Base-by-base conservation (phyloP, 2,113 vertebrate species). In the Microtus oregoni region DNA sequence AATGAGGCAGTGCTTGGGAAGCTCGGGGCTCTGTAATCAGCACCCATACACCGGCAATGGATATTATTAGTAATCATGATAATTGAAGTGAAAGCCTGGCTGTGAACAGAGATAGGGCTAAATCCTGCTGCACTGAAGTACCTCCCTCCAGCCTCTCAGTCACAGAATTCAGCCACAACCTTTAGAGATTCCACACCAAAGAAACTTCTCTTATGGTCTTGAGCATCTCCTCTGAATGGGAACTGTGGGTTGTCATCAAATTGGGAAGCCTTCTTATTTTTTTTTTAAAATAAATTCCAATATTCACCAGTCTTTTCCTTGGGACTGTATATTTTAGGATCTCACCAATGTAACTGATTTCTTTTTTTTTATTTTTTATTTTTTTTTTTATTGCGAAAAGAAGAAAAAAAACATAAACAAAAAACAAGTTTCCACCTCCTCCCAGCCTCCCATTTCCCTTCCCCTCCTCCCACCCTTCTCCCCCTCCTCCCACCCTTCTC, bases 261-360 rank as follows among this genome's bases (percentile, higher is more conserved):
- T 52, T 55, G 6, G 26, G 72, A 73, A 68, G 58, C 4, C 55
- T 50, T 96, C 77, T 38, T 19, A 50, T n/a, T 89, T 86, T 77
- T 41, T 86, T 94, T 58, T 55, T 17, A 55, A 55, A 50, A 83
- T 89, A 81, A 87, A 87, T 76, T 92, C 32, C 12, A 94, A 0
- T 65, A 47, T 17, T 81, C 38, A 79, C 28, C 79, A 50, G 41
- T 68, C 75, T 14, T 90, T 94, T 96, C 26, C 89, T 95, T 91
- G 41, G 79, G 63, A 63, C 30, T 52, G 0, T 75, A n/a, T 3
- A 6, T 89, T 13, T 10, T 55, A 86, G 82, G 63, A 93, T 44
- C 38, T 68, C 90, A 47, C 85, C 72, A 44, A 32, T 1, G 32
- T 65, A 65, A 26, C 28, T 38, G 61, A 22, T 50, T 92, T 96